Base-by-base conservation (phyloP, 2,888 invertebrate genomes). In the Thera britannica region DNA sequence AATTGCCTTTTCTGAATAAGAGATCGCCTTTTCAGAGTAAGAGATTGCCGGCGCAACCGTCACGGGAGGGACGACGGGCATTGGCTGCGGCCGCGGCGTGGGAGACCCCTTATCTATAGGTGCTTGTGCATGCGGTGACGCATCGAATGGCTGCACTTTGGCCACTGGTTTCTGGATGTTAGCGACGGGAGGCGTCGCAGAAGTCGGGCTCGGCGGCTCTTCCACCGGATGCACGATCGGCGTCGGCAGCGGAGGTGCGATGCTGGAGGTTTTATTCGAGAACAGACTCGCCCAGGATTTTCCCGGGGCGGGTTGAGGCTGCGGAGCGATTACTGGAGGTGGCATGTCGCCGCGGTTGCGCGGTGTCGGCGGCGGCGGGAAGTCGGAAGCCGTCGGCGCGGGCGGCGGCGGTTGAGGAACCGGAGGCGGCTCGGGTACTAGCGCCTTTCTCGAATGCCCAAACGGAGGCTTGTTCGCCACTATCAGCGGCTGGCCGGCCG, bases 281-380 rank as follows among this genome's bases (percentile, higher is more conserved):
- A 96, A 96, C 12, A 96, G 81, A 84, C 96, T 96, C 1, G 96
- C 96, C 96, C 96, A 96, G 0, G 96, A 95, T 61, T 95, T 93
- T 70, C 94, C 89, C 23, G 93, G 83, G 0, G 92, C 90, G 0
- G 92, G 90, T 70, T 86, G 90, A 2, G 89, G 91, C 68, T 89
- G 92, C 3, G 89, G 87, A 57, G 81, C 81, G 0, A 85, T 79
- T 3, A 83, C 83, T 2, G 90, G 87, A 0, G 90, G 76, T 1
- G 92, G 89, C 0, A 88, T 83, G 57, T 92, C 93, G 1, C 87
- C 88, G 41, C 90, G 85, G 74, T 90, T 88, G 49, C 93, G 84
- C 0, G 93, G 93, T 0, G 93, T 93, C 0, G 93, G 93, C 1
- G 93, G 92, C 4, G 91, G 92, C 0, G 94, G 89, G 86, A 94